These are phyloP conservation scores for Eulemur macaco DNA, from an alignment of 2,113 vertebrate species.

Conservation along the genomic window DNA sequence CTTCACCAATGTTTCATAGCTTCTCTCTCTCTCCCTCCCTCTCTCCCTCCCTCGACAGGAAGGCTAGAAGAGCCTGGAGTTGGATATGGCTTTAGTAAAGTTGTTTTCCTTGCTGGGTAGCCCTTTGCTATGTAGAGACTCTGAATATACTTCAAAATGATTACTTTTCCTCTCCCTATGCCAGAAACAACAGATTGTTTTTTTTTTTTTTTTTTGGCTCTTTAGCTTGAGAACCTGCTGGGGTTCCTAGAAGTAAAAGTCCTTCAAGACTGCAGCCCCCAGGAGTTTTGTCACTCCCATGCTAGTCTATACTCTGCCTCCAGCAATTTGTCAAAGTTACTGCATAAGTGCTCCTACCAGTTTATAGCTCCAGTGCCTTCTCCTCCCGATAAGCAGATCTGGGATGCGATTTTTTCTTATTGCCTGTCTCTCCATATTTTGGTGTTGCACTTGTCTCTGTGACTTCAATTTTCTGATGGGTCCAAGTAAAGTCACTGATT, in stretches of 20 bases:
- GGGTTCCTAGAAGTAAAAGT: not conserved
- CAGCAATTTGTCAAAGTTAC: conserved; percentile 26
- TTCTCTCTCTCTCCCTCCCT: not conserved
- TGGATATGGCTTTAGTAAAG: not conserved
- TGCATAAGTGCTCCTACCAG: not conserved
- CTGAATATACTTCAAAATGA: conserved; percentile 16
- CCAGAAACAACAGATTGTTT: not conserved
- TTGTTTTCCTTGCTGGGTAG: not conserved
- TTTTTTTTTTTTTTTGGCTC: not conserved
- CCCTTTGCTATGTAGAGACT: not conserved
- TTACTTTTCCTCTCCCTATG: not conserved
- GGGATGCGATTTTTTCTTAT: conserved; percentile 10
- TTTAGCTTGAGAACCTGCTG: not conserved
- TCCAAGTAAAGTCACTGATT: conserved; percentile 30
- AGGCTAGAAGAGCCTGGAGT: not conserved
- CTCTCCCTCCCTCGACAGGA: not conserved
- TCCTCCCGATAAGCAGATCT: not conserved
- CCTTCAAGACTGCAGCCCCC: not conserved
- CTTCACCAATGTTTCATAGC: not conserved
- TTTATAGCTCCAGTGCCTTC: conserved; percentile 15
- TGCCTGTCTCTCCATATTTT: not conserved
- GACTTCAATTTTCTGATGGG: conserved; percentile 19
- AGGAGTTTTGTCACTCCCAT: not conserved
- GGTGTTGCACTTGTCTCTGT: not conserved
- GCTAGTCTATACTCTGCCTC: not conserved